Percentiles rank a stretch among this genome's conserved stretches.
Conservation (phyloP, 1,140 invertebrate species). For the Zaprionus capensis region DNA sequence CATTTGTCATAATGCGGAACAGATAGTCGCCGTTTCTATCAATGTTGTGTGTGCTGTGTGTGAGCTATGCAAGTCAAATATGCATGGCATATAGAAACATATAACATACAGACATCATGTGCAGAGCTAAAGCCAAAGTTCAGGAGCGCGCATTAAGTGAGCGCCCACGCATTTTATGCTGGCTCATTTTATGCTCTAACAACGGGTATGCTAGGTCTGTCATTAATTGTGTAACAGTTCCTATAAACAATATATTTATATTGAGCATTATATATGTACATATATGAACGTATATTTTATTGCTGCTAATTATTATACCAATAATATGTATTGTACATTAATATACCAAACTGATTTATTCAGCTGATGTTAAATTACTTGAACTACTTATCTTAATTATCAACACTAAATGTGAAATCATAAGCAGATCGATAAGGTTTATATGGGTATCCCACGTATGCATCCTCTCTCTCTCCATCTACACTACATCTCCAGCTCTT, state of each 20-base stretch:
- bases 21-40: conserved; percentile 27
- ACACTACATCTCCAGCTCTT: background rate
- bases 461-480: background rate
- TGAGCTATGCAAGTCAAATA: conserved; percentile 29
- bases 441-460: background rate
- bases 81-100: background rate
- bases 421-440: background rate
- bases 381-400: background rate
- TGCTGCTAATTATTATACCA: no score
- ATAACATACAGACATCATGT: background rate
- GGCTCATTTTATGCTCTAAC: background rate
- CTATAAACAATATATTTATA: background rate
- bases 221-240: background rate
- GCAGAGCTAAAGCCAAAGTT: conserved; percentile 1
- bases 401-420: background rate
- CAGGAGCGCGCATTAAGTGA: background rate
- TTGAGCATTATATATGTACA: no score
- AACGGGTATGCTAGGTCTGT: background rate
- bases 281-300: background rate
- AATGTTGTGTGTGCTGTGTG: conserved; percentile 21
- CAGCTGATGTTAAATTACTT: background rate
- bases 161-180: conserved; percentile 27
- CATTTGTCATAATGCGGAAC: conserved; percentile 79
- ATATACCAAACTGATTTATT: background rate
- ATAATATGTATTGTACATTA: no score